Evolutionary conservation across 1,140 invertebrate genomes (phyloP).

Genomic region (Platyura marginata): DNA sequence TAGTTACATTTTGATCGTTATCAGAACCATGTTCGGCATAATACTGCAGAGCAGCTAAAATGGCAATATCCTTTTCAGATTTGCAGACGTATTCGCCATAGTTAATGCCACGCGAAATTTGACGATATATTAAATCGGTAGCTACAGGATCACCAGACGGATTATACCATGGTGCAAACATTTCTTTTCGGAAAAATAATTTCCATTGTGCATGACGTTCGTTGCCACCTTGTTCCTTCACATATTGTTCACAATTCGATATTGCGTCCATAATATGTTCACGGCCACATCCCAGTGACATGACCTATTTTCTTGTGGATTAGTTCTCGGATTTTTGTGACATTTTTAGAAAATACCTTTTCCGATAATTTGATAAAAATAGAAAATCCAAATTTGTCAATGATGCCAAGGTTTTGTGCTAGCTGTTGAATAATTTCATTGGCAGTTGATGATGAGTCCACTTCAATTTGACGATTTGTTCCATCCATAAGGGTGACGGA

Average conservation of each 20-base stretch:
- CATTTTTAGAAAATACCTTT: too few species aligned
- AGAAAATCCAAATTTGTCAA: conserved; percentile 80
- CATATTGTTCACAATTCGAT: conserved; percentile 88
- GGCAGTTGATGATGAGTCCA: conserved; percentile 82
- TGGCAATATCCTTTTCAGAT: conserved; percentile 66
- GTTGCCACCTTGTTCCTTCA: conserved; percentile 70
- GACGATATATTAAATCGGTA: conserved; percentile 75
- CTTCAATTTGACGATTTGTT: conserved; percentile 56
- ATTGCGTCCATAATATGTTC: conserved; percentile 93
- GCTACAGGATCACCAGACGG: conserved; percentile 55
- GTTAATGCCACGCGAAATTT: conserved; percentile 58
- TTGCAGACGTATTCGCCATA: conserved; percentile 76
- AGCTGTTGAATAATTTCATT: conserved; percentile 71
- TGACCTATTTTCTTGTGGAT: conserved; percentile 17
- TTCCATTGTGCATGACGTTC: conserved; percentile 57
- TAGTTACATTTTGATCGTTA: too few species aligned
- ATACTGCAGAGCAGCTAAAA: conserved; percentile 74
- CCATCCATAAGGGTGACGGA: conserved; percentile 83
- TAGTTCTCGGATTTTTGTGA: too few species aligned
- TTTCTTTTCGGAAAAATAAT: conserved; percentile 70
- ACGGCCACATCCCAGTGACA: conserved; percentile 42
- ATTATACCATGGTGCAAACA: conserved; percentile 87
- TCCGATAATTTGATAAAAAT: conserved; percentile 81
- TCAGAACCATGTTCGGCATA: conserved; percentile 60
- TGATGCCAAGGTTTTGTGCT: conserved; percentile 53